phyloP scores from a whole-genome alignment of 2,888 invertebrate species.

The Machimus atricapillus region DNA sequence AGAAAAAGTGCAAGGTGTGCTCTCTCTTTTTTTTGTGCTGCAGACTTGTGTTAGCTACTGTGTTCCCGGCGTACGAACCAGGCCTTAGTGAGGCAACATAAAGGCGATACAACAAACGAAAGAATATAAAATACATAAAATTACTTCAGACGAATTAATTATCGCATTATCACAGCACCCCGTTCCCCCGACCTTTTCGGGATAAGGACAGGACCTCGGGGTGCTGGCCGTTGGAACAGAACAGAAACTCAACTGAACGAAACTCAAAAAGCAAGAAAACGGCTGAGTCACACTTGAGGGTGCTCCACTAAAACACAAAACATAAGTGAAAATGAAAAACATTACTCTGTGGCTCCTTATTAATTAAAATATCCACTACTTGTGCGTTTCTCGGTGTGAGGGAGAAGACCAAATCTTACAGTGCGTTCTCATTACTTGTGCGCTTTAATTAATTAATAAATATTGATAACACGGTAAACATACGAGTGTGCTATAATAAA shows the following conservation, averaged over 20 bases:
- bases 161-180: not conserved
- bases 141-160: not conserved
- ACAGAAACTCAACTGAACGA: not conserved
- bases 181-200: not conserved
- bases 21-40: not conserved
- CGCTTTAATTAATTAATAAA: conserved; percentile 21
- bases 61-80: not conserved
- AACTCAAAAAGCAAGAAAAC: not conserved
- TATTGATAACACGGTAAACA: conserved; percentile 29
- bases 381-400: conserved; percentile 18
- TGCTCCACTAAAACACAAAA: not conserved
- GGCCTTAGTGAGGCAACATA: not conserved
- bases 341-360: not conserved
- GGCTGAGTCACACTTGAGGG: not conserved
- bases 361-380: conserved; percentile 4
- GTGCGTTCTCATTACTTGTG: conserved; percentile 21
- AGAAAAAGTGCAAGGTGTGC: not conserved
- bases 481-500: conserved; percentile 37
- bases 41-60: not conserved
- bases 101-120: not conserved
- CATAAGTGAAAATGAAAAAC: not conserved
- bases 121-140: not conserved
- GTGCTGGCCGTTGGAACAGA: no score
- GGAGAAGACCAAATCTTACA: conserved; percentile 13
- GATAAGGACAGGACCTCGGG: not conserved